Percentiles rank a stretch among this genome's conserved stretches.
Conservation (phyloP, 2,113 vertebrate species). For the Dunckerocampus dactyliophorus region DNA sequence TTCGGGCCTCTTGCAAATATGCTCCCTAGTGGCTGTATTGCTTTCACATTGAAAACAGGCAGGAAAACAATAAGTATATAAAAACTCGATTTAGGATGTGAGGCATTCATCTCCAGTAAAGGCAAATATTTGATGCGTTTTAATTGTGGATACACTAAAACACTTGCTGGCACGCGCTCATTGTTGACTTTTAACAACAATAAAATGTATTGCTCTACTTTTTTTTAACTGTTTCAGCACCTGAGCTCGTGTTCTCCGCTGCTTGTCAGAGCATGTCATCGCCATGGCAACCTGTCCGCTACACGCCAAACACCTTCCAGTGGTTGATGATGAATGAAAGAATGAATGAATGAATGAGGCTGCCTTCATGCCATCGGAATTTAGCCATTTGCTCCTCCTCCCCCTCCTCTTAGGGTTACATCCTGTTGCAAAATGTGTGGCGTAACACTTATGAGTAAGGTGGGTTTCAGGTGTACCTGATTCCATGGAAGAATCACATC, state of each 20-base stretch:
- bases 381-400: conserved; percentile 35
- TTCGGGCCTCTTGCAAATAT: too few relatives aligned
- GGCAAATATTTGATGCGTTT: conserved; percentile 36
- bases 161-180: neutral
- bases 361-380: conserved; percentile 50
- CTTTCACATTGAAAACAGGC: too few relatives aligned
- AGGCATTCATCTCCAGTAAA: conserved; percentile 14
- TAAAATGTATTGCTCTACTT: conserved; percentile 11
- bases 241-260: conserved; percentile 34
- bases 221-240: conserved; percentile 21
- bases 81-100: neutral
- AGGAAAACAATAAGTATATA: too few relatives aligned
- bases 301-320: conserved; percentile 64
- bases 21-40: too few relatives aligned
- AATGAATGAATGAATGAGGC: conserved; percentile 55
- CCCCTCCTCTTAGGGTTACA: conserved; percentile 17
- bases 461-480: neutral
- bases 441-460: conserved; percentile 29
- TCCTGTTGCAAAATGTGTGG: conserved; percentile 42
- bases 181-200: conserved; percentile 15
- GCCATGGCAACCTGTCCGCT: conserved; percentile 57
- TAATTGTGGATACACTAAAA: conserved; percentile 6
- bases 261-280: conserved; percentile 64
- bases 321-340: too few relatives aligned
- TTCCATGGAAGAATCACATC: neutral